phyloP scores from a whole-genome alignment of 2,797 vertebrate species.

The Gymnoscopelus microlampas region DNA sequence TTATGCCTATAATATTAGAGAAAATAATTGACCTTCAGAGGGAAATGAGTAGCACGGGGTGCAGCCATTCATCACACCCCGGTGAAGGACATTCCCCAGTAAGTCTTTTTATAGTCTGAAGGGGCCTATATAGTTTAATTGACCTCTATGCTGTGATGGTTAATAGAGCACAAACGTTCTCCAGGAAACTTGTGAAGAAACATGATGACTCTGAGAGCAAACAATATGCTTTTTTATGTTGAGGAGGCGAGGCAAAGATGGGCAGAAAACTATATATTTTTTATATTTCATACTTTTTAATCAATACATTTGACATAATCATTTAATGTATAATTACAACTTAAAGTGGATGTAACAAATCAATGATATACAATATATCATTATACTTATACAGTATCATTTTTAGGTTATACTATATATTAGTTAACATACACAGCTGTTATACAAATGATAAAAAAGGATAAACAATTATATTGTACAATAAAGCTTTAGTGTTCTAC shows the following conservation, averaged over 20 bases:
- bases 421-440: too few relatives aligned
- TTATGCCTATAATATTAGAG: constrained; percentile 62
- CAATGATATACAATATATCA: too few relatives aligned
- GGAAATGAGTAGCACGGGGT: constrained; percentile 53
- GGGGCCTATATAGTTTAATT: constrained; percentile 50
- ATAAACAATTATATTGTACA: too few relatives aligned
- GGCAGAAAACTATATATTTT: neutral
- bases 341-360: too few relatives aligned
- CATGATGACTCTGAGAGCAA: constrained; percentile 1
- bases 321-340: too few relatives aligned
- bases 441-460: too few relatives aligned
- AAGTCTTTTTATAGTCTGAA: constrained; percentile 47
- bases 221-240: neutral
- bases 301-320: too few relatives aligned
- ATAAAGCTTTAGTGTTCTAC: too few relatives aligned
- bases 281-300: too few relatives aligned
- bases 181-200: constrained; percentile 29
- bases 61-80: constrained; percentile 63
- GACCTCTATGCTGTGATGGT: constrained; percentile 48
- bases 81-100: constrained; percentile 52
- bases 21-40: constrained; percentile 70
- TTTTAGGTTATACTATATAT: too few relatives aligned
- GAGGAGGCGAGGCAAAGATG: too few relatives aligned
- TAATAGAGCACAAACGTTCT: constrained; percentile 42
- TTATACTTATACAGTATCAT: too few relatives aligned